These are phyloP conservation scores for Turritopsis rubra DNA, from an alignment of 30 jellyfish, hydroid and myxozoan species.

Conservation along the genomic window DNA sequence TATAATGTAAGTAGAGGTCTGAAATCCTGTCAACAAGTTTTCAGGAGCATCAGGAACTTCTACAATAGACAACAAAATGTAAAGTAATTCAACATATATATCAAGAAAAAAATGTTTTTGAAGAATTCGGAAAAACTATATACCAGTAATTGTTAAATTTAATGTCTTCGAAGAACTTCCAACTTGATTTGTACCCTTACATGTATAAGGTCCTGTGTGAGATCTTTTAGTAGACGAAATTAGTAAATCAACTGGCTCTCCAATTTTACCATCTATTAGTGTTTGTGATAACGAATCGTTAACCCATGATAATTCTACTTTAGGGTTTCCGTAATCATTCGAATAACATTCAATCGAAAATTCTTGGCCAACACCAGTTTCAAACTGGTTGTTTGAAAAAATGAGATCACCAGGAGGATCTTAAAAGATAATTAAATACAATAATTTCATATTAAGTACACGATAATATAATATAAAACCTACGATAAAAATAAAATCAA, in stretches of 20 bases:
- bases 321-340: slow-evolving; percentile 8
- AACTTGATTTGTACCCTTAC: neutral
- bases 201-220: neutral
- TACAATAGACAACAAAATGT: neutral
- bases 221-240: neutral
- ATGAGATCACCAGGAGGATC: neutral
- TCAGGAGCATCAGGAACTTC: neutral
- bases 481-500: no score
- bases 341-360: neutral
- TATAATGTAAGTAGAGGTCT: neutral
- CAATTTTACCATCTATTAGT: neutral
- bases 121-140: neutral
- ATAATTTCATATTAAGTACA: neutral
- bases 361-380: neutral
- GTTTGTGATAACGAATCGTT: neutral
- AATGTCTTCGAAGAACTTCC: neutral
- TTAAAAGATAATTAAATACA: neutral
- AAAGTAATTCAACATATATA: neutral
- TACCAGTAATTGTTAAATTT: neutral
- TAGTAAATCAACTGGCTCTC: neutral
- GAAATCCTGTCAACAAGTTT: neutral
- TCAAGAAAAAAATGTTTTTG: neutral
- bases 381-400: neutral
- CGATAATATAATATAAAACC: no score
- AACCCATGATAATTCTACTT: neutral